A percentile compares a stretch with the other conserved stretches of the same genome.
phyloP scores from a whole-genome alignment of 1,140 invertebrate genomes.

The Maniola jurtina region DNA sequence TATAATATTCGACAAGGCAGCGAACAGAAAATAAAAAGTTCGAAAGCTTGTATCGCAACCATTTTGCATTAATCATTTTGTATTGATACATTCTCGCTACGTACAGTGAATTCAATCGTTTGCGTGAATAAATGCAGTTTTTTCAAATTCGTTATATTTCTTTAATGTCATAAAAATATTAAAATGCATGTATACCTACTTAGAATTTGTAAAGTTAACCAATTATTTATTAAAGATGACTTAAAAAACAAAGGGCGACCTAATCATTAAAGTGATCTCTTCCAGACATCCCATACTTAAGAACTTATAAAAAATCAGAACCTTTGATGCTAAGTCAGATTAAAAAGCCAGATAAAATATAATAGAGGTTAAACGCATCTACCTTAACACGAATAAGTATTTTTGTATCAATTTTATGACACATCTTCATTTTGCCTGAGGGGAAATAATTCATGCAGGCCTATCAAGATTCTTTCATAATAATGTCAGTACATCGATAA shows the following conservation, averaged over 20 bases:
- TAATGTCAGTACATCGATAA: slow-evolving; percentile 4
- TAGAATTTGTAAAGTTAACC: no score
- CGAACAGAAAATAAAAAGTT: slow-evolving; percentile 1
- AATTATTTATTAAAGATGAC: no score
- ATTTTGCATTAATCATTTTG: neutral
- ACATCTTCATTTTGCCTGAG: slow-evolving; percentile 21
- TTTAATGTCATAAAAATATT: no score
- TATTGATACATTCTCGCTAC: neutral
- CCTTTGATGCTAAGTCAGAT: no score
- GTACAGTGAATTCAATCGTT: neutral
- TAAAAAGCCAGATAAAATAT: no score
- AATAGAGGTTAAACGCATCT: slow-evolving; percentile 10
- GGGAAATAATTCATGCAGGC: slow-evolving; percentile 6
- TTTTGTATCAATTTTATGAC: slow-evolving; percentile 14
- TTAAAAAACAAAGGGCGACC: no score
- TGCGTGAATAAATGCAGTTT: no score
- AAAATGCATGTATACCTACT: no score
- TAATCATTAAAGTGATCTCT: no score
- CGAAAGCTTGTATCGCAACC: neutral
- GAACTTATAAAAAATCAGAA: no score
- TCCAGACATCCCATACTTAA: no score
- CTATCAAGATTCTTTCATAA: slow-evolving; percentile 21
- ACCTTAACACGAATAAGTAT: slow-evolving; percentile 13
- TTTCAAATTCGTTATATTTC: no score
- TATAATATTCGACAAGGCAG: neutral